Conservation (phyloP, 2,888 invertebrate genomes). For the Eilema depressum region DNA sequence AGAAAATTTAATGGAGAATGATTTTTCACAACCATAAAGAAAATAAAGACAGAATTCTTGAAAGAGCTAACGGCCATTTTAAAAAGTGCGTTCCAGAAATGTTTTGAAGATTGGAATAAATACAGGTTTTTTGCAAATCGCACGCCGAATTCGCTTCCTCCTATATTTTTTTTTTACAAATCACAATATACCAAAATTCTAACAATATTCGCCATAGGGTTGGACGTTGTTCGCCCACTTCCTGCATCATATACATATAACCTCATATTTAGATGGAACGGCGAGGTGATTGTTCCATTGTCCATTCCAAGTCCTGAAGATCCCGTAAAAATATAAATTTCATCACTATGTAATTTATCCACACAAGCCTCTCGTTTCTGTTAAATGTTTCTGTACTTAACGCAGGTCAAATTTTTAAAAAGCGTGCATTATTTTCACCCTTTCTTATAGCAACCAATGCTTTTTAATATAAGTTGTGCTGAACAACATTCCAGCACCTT, state of each 20-base stretch:
- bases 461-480: constrained; percentile 78
- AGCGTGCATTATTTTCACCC: constrained; percentile 63
- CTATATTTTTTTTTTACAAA: background rate
- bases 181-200: background rate
- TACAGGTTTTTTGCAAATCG: too few relatives aligned
- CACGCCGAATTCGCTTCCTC: too few relatives aligned
- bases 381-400: background rate
- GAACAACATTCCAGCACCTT: constrained; percentile 82
- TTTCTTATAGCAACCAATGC: constrained; percentile 65
- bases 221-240: too few relatives aligned
- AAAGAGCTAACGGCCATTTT: background rate
- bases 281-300: too few relatives aligned
- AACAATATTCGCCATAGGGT: too few relatives aligned
- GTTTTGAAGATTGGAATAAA: background rate
- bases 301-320: too few relatives aligned
- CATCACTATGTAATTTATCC: too few relatives aligned
- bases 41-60: background rate
- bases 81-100: background rate
- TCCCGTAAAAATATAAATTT: too few relatives aligned
- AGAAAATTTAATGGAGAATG: background rate
- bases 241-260: too few relatives aligned
- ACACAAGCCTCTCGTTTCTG: background rate
- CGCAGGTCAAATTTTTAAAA: background rate
- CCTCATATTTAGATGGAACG: too few relatives aligned
- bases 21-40: background rate